Conservation (phyloP, 2,113 vertebrate genomes). For the Silurus asotus region DNA sequence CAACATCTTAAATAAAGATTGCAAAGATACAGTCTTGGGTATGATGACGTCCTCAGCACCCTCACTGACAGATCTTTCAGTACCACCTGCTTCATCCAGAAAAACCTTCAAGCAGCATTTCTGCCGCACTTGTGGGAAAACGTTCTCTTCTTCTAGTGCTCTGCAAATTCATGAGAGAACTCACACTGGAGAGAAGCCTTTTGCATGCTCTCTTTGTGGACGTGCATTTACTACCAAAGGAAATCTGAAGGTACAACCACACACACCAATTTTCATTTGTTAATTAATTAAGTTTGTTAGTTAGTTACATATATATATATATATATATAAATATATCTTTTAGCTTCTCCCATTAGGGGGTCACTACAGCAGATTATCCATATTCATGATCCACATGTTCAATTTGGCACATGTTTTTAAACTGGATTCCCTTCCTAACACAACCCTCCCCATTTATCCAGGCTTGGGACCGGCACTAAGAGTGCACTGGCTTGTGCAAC, state of each 20-base stretch:
- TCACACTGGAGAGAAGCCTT: conserved; percentile 98
- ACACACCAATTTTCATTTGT: not conserved
- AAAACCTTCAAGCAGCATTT: conserved; percentile 95
- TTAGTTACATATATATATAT: no score
- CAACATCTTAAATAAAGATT: conserved; percentile 83
- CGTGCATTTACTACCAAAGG: conserved; percentile 99
- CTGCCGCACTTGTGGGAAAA: conserved; percentile 95
- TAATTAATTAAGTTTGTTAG: no score
- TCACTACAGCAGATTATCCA: no score
- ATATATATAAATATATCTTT: no score
- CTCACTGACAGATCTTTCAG: conserved; percentile 85
- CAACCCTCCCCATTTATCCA: no score
- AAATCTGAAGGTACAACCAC: conserved; percentile 92
- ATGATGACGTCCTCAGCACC: conserved; percentile 81
- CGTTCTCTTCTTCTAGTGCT: conserved; percentile 95
- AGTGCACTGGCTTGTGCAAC: no score
- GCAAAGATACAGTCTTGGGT: conserved; percentile 77
- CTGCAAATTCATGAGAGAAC: conserved; percentile 98
- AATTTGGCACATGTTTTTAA: no score
- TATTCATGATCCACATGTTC: no score
- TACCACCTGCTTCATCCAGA: conserved; percentile 75
- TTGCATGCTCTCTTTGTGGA: conserved; percentile 97
- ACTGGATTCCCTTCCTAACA: no score
- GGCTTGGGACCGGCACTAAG: no score
- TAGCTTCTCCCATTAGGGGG: no score